Percentiles rank a stretch among this genome's conserved stretches.
These are phyloP conservation scores for Hemitrygon akajei DNA, from an alignment of 2,797 vertebrate species.

Conservation along the genomic window DNA sequence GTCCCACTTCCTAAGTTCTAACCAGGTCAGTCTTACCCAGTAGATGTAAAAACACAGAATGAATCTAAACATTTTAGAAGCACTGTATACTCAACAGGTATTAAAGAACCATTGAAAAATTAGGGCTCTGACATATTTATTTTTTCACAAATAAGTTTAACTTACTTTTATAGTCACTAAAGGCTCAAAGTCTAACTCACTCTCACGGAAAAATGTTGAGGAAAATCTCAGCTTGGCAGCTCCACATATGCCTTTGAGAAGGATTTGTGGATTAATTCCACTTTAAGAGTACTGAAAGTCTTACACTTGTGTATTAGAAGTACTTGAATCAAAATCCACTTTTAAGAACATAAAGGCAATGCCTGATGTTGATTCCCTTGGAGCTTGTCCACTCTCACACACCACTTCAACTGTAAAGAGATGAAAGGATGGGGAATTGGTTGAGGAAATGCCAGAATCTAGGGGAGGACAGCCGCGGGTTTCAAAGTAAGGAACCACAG, in stretches of 20 bases:
- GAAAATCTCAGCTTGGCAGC: background rate
- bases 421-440: too few species aligned
- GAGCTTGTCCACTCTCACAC: background rate
- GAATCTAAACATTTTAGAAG: conserved; percentile 28
- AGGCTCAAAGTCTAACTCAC: background rate
- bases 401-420: too few species aligned
- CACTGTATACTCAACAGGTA: conserved; percentile 26
- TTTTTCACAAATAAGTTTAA: conserved; percentile 23
- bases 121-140: conserved; percentile 26
- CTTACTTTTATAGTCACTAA: background rate
- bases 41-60: conserved; percentile 5
- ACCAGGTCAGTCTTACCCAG: background rate
- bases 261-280: background rate
- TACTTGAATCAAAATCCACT: background rate
- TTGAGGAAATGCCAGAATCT: background rate
- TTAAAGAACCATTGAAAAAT: conserved; percentile 35
- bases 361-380: background rate
- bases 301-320: background rate
- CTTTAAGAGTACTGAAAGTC: background rate
- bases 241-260: background rate
- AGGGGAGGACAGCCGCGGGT: background rate
- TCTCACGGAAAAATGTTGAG: background rate
- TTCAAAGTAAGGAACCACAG: background rate
- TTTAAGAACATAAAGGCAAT: too few species aligned
- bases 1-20: conserved; percentile 26